Evolutionary conservation across 2,888 invertebrate species (phyloP), one percentile per base, ranked within the genome.

Genomic region (Deilephila elpenor): DNA sequence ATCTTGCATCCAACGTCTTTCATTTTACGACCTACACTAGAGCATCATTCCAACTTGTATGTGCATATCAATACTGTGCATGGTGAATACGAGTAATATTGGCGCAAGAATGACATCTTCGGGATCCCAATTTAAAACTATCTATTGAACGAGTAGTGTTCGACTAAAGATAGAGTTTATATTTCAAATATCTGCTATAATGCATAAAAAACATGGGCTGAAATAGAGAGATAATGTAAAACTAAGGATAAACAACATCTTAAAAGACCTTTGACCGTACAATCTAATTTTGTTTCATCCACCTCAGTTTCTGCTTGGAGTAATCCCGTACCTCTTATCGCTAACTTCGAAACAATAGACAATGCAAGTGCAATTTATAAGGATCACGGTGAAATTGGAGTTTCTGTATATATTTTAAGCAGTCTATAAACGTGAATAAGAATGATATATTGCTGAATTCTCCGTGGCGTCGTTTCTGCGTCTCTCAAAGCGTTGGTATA

Each of bases 381-480:
- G 14, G 17, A 25, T 25, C 0, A 67, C 67, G 17, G 1, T 17
- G 17, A 44, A 67, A 67, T 72, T 34, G 56, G 34, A 53, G 20
- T 59, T 64, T 17, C 17, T 59, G 37, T 17, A 59, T 59, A 73
- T 20, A 51, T 53, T 70, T 61, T 70, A 29, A 20, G n/a, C 51
- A 20, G 70, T 37, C 32, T 53, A 51, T 53, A 60, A 70, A 44
- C 32, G 51, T 56, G 17, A 53, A 34, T 61, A 59, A 34, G 34
- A 74, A 74, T 74, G 32, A 77, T 74, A 79, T 76, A 80, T 79
- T 77, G 74, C 74, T 71, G 72, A 73, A 77, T 80, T 80, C 74
- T 73, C 74, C 70, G 59, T 60, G 73, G 37, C 53, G 74, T 61
- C 74, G 71, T 75, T 77, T 75, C 75, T 77, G 74, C 62, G 73